Conservation (phyloP, 2,888 invertebrate species). For the Therioaphis trifolii region DNA sequence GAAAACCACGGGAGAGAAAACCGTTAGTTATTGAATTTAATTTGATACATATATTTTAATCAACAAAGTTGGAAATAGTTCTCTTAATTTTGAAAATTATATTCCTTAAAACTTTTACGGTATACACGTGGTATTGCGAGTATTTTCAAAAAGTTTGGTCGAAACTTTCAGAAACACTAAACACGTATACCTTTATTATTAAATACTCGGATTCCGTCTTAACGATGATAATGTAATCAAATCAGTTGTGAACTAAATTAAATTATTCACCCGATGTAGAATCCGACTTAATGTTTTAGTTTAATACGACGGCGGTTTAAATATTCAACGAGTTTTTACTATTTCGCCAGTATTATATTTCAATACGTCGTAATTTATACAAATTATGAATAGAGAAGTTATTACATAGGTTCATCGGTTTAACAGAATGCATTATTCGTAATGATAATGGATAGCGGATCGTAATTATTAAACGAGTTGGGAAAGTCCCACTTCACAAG, state of each 20-base stretch:
- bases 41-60: constrained; percentile 40
- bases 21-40: constrained; percentile 35
- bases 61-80: constrained; percentile 29
- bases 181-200: constrained; percentile 17
- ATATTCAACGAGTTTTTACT: background rate
- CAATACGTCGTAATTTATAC: too few relatives aligned
- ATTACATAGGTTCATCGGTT: too few relatives aligned
- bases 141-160: constrained; percentile 9
- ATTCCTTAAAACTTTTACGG: constrained; percentile 41
- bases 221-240: constrained; percentile 26
- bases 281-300: background rate
- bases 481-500: too few relatives aligned
- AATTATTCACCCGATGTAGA: constrained; percentile 1
- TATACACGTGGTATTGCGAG: constrained; percentile 1
- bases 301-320: constrained; percentile 7
- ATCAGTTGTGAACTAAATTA: background rate
- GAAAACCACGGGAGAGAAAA: background rate
- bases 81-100: constrained; percentile 50
- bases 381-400: too few relatives aligned
- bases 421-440: too few relatives aligned
- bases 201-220: constrained; percentile 25
- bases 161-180: constrained; percentile 37
- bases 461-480: too few relatives aligned
- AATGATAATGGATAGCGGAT: too few relatives aligned
- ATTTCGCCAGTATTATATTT: too few relatives aligned